A percentile compares a stretch with the other conserved stretches of the same genome.
These are phyloP conservation scores for Sitta europaea DNA, from an alignment of 2,113 vertebrate genomes.

Conservation along the genomic window DNA sequence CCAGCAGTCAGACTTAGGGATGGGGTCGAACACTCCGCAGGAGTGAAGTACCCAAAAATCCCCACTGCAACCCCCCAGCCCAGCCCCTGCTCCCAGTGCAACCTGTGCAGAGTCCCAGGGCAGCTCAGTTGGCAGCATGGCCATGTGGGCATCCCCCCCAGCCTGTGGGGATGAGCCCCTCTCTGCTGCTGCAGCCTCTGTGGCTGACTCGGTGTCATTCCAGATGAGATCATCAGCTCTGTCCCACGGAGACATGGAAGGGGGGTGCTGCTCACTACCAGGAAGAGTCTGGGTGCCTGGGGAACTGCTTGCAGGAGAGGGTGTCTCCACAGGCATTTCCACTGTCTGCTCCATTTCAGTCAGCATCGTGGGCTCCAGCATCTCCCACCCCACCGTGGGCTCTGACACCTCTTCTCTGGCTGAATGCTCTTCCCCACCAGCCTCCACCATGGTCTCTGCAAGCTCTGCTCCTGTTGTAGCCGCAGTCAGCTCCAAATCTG, in stretches of 20 bases:
- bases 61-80: not conserved
- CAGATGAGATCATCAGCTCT: not conserved
- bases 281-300: not conserved
- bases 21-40: accelerated
- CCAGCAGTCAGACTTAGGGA: not conserved
- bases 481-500: not conserved
- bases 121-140: slow-evolving; percentile 43
- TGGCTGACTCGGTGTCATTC: slow-evolving; percentile 1
- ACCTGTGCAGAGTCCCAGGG: slow-evolving; percentile 77
- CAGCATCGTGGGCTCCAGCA: not conserved
- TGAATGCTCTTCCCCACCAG: slow-evolving; percentile 9
- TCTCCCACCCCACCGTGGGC: not conserved
- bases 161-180: slow-evolving; percentile 18
- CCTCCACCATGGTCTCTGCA: not conserved
- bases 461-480: not conserved
- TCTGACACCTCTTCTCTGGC: not conserved
- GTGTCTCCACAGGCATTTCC: not conserved
- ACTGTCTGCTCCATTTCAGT: not conserved
- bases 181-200: not conserved
- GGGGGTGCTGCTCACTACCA: not conserved
- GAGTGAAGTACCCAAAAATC: not conserved
- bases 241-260: not conserved
- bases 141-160: slow-evolving; percentile 17
- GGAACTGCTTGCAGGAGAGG: not conserved
- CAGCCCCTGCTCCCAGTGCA: not conserved